Evolutionary conservation across 2,797 vertebrate species (phyloP), one percentile per base, ranked within the genome.

Genomic region (Caiman crocodilus): DNA sequence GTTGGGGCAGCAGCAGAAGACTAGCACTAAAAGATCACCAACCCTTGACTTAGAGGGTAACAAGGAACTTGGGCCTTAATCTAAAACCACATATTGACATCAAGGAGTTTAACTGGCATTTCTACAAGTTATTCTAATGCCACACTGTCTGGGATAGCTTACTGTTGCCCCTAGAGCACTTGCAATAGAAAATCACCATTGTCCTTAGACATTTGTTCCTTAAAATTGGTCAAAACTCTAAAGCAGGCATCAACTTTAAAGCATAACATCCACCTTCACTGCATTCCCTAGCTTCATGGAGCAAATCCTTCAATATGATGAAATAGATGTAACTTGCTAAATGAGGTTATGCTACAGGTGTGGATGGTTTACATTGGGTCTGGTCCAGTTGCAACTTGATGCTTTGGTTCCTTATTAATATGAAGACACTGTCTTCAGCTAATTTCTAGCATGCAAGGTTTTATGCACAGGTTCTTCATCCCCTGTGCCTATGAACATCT

Each of bases 91-190:
- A 18, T 26, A 55, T 50, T 80, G n/a, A 56, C 56, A 76, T 58
- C 65, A 69, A 73, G 21, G 21, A 14, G 74, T 55, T 82, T 79
- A 28, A 55, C 79, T 60, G 61, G 20, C 1, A 0, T 16, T n/a
- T 79, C 57, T 59, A 2, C 15, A 28, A 67, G 58, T 23, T 18
- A 32, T 4, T 67, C 10, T 67, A 14, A 30, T 6, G 59, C 15
- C 81, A 28, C 50, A 0, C 25, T 82, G 30, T 1, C 59, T 84
- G 78, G 57, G 79, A 69, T 10, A 89, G 80, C 18, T 3, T 74
- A 59, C 79, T 94, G 86, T 88, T 92, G 94, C 92, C 94, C 64
- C 92, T 80, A 59, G 64, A 85, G 84, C 57, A 0, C 0, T 73
- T 85, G 13, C 63, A 14, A 35, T 76, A 32, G 30, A 87, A 80